Percentiles rank a stretch among this genome's conserved stretches.
phyloP scores from a whole-genome alignment of 92 coral and sea anemone species.

The Siderastrea radians region DNA sequence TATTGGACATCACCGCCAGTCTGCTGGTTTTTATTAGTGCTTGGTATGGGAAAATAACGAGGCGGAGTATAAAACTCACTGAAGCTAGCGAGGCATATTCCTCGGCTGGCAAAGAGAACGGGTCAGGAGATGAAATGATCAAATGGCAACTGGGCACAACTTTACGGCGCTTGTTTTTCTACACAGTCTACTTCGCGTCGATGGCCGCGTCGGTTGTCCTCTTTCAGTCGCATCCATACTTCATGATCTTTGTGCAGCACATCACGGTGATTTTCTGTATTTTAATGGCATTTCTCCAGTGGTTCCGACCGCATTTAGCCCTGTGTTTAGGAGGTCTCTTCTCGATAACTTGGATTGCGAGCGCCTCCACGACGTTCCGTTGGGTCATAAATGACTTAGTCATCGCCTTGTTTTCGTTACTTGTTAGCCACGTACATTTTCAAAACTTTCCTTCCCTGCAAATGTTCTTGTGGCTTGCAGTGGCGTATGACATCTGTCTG shows the following conservation, averaged over 20 bases:
- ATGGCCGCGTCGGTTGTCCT: constrained; percentile 66
- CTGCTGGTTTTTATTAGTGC: constrained; percentile 55
- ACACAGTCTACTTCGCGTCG: constrained; percentile 35
- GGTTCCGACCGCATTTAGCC: constrained; percentile 59
- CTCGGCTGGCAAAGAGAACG: constrained; percentile 11
- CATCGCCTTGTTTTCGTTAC: constrained; percentile 58
- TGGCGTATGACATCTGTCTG: constrained; percentile 64
- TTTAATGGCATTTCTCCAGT: constrained; percentile 53
- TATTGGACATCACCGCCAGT: constrained; percentile 52
- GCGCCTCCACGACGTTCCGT: constrained; percentile 60
- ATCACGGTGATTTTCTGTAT: constrained; percentile 57
- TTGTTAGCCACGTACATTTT: constrained; percentile 69
- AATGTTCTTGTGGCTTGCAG: constrained; percentile 76
- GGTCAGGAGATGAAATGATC: background rate
- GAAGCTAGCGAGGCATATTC: background rate
- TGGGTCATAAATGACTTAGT: constrained; percentile 72
- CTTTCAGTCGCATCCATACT: constrained; percentile 52
- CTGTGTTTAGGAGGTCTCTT: constrained; percentile 43
- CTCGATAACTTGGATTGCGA: constrained; percentile 56
- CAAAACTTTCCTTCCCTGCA: constrained; percentile 66
- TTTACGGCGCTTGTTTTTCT: background rate
- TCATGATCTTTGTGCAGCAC: constrained; percentile 68
- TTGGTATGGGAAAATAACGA: constrained; percentile 38
- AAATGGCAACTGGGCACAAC: background rate
- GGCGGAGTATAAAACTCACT: background rate